phyloP scores from a whole-genome alignment of 2,888 invertebrate species.

The Nomada lathburiana region DNA sequence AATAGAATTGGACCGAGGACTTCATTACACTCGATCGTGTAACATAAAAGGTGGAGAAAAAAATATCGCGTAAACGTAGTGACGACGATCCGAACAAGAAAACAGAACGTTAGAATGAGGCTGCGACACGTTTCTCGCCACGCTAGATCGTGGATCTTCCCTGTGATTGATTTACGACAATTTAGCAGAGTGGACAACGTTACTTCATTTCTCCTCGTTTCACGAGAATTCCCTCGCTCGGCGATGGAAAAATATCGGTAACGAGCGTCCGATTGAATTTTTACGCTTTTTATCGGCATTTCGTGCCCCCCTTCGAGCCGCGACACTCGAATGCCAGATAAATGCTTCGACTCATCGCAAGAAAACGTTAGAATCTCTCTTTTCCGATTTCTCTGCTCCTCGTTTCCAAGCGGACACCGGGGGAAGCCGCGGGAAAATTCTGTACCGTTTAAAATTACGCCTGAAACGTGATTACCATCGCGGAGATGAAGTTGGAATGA shows the following conservation, averaged over 20 bases:
- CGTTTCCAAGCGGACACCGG: conserved; percentile 3
- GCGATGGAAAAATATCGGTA: conserved; percentile 24
- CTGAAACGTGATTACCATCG: no score
- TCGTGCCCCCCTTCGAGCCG: conserved; percentile 20
- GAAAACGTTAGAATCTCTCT: conserved; percentile 47
- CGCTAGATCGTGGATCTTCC: neutral
- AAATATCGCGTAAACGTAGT: neutral
- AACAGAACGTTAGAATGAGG: neutral
- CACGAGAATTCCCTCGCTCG: conserved; percentile 20
- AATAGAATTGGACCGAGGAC: no score
- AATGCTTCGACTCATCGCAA: conserved; percentile 41
- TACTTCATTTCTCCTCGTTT: conserved; percentile 30
- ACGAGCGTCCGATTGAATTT: conserved; percentile 44
- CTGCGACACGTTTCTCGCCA: conserved; percentile 13
- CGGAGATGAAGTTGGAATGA: neutral
- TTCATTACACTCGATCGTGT: no score
- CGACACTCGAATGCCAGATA: conserved; percentile 38
- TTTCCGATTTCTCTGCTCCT: conserved; percentile 46
- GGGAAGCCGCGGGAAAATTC: conserved; percentile 7
- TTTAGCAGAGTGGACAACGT: conserved; percentile 9
- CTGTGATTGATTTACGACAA: conserved; percentile 39
- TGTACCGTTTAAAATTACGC: neutral
- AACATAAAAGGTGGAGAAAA: no score
- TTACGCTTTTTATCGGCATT: conserved; percentile 39
- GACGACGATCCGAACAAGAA: neutral